Evolutionary conservation across 2,888 invertebrate genomes (phyloP), one percentile per base, ranked within the genome.

Genomic region (Agrilus mali): DNA sequence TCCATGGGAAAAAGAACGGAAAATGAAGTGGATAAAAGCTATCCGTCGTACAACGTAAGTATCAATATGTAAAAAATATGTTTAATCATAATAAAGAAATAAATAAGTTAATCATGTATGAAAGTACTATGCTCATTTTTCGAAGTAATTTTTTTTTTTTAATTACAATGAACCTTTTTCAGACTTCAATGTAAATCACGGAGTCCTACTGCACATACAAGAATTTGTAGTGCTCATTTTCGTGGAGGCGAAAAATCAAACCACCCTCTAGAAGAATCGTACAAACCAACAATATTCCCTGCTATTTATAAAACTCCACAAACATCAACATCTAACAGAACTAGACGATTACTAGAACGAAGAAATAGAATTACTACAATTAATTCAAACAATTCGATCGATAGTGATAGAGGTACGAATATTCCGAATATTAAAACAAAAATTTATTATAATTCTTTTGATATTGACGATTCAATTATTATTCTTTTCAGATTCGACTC

Each of bases 161-260:
- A 22, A 22, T 22, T 22, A 22, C 22, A 22, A 22, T 22, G 22
- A 22, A 13, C 6, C 13, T 37, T 37, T 16, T 37, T 16, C 17
- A 37, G 38, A 20, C 6, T 13, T 16, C 16, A 37, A 16, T 13
- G 38, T 16, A 37, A 37, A 37, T 17, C 20, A 17, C 15, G 16
- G 38, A 17, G 20, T 7, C 38, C 16, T 17, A 6, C 3, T 17
- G 16, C 15, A 37, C 15, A 37, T 17, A 17, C 15, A 16, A 15
- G 38, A 17, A 37, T 37, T 17, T 37, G 38, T 8, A 37, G 38
- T 37, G 38, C 38, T 37, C 38, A 37, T 37, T 37, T 37, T 37
- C 13, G 7, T 37, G 38, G 38, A 37, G 38, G 15, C 15, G 38
- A 37, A 16, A 37, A 37, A 37, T 37, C 38, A 16, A 37, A 37